These are phyloP conservation scores for Polyergus mexicanus DNA, from an alignment of 1,140 invertebrate species.

Conservation along the genomic window DNA sequence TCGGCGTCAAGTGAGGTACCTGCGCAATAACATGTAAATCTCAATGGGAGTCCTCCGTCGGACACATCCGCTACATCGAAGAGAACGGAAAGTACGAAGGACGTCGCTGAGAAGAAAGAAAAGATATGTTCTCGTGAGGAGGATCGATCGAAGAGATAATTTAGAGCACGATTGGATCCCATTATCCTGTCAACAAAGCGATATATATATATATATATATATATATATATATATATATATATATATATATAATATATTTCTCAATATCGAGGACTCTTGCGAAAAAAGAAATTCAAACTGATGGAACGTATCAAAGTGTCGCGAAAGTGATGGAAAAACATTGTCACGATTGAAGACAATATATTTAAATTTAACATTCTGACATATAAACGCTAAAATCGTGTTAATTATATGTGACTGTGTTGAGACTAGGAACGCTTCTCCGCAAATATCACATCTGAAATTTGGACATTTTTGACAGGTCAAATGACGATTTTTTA, in stretches of 20 bases:
- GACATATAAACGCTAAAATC: conserved; percentile 2
- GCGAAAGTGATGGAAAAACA: neutral
- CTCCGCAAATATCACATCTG: neutral
- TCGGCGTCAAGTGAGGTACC: conserved; percentile 32
- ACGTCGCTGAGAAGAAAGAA: neutral
- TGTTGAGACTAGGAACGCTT: neutral
- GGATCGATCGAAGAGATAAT: conserved; percentile 16
- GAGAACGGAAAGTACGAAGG: conserved; percentile 19
- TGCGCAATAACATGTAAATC: conserved; percentile 58
- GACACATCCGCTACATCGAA: conserved; percentile 27
- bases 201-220: too few relatives aligned
- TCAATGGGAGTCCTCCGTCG: conserved; percentile 39
- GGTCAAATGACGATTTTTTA: neutral
- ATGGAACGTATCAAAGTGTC: neutral
- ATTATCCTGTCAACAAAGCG: neutral
- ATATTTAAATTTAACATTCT: neutral
- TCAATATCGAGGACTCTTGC: neutral
- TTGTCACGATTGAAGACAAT: conserved; percentile 16
- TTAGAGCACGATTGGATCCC: neutral
- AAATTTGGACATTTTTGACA: conserved; percentile 1
- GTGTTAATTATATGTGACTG: neutral
- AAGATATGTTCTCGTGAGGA: conserved; percentile 3
- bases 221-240: too few relatives aligned
- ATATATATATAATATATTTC: too few relatives aligned
- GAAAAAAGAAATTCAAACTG: neutral